Conservation (phyloP, 30 jellyfish, hydroid and myxozoan species). For the Cassiopea andromeda region DNA sequence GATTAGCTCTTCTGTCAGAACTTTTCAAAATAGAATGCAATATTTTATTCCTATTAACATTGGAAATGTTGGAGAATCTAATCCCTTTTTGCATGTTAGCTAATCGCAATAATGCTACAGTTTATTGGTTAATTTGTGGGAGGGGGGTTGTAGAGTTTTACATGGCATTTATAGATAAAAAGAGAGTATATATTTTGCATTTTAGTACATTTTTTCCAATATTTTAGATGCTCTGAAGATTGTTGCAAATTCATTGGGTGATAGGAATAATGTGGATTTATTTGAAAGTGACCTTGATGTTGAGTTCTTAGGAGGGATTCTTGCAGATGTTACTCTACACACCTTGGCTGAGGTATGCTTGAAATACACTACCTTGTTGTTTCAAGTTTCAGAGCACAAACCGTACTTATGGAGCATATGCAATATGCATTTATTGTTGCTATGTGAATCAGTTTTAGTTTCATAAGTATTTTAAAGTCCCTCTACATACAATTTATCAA, state of each 20-base stretch:
- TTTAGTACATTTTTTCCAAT: neutral
- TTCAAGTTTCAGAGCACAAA: neutral
- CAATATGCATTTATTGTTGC: neutral
- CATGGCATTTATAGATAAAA: neutral
- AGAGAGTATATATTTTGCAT: neutral
- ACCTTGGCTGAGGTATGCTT: conserved; percentile 50
- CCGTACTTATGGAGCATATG: neutral
- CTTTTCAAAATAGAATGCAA: no score
- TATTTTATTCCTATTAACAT: no score
- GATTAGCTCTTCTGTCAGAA: no score
- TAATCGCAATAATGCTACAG: no score
- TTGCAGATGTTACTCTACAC: conserved; percentile 29
- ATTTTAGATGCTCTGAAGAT: conserved; percentile 52
- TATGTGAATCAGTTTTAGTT: neutral
- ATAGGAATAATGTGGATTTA: conserved; percentile 25
- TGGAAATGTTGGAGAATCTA: no score
- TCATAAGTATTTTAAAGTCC: neutral
- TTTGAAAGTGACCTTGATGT: conserved; percentile 64
- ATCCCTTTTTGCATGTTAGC: no score
- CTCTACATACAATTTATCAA: neutral
- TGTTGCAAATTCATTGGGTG: conserved; percentile 35
- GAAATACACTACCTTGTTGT: neutral
- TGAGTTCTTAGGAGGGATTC: conserved; percentile 33
- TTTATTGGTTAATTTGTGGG: no score
- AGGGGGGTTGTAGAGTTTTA: no score